Percentiles rank a stretch among this genome's conserved stretches.
These are phyloP conservation scores for Cheilosia urbana DNA, from an alignment of 2,888 invertebrate species.

Conservation along the genomic window DNA sequence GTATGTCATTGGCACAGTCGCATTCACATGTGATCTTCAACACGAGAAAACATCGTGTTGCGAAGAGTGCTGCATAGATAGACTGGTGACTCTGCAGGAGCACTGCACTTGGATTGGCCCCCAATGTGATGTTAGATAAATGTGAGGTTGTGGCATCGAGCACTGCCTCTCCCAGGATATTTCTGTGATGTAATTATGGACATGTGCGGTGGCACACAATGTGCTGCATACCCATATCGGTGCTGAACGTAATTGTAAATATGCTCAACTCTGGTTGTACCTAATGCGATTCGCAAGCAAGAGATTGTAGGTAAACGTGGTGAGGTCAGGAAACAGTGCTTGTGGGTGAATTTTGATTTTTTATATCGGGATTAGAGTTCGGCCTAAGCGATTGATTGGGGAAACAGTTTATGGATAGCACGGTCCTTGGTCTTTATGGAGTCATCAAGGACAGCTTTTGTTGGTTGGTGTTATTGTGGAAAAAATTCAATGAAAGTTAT, in stretches of 20 bases:
- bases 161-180: conserved; percentile 43
- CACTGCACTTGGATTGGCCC: not conserved
- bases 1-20: conserved; percentile 10
- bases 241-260: conserved; percentile 3
- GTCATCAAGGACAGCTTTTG: not conserved
- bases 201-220: conserved; percentile 1
- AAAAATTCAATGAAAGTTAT: too few species aligned
- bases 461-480: too few species aligned
- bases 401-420: not conserved
- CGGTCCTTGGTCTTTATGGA: not conserved
- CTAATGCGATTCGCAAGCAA: conserved; percentile 27
- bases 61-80: conserved; percentile 5
- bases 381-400: not conserved
- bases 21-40: conserved; percentile 44
- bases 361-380: not conserved
- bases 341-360: not conserved
- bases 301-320: not conserved
- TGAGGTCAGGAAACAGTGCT: conserved; percentile 6
- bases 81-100: not conserved
- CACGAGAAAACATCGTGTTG: conserved; percentile 29
- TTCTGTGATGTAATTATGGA: conserved; percentile 50
- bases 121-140: conserved; percentile 39
- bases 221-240: conserved; percentile 1
- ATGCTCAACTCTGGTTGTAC: not conserved
- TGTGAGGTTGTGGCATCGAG: conserved; percentile 48